phyloP scores from a whole-genome alignment of 2,888 invertebrate species.

The Laothoe populi region DNA sequence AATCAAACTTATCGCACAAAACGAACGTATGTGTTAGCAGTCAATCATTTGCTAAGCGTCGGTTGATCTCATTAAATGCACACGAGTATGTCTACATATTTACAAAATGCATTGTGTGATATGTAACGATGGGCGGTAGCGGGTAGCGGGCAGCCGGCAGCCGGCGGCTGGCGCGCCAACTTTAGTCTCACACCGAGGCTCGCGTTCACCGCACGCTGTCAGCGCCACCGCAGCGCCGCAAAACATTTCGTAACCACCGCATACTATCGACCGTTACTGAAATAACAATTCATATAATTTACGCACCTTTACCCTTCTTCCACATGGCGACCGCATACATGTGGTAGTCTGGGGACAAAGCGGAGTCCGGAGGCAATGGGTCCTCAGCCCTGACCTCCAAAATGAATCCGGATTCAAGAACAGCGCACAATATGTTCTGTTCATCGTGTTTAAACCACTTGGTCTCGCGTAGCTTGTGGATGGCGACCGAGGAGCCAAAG shows the following conservation, averaged over 20 bases:
- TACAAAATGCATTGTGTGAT: conserved; percentile 68
- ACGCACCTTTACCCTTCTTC: conserved; percentile 89
- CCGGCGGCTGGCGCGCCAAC: conserved; percentile 52
- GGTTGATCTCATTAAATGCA: conserved; percentile 49
- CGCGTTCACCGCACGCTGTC: conserved; percentile 54
- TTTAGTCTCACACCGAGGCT: conserved; percentile 59
- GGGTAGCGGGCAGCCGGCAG: no score
- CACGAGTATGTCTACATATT: conserved; percentile 54
- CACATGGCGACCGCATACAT: conserved; percentile 89
- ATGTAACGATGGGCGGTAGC: conserved; percentile 39
- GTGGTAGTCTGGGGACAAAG: conserved; percentile 80
- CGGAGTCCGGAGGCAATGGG: conserved; percentile 74
- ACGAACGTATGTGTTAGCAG: neutral
- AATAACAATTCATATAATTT: conserved; percentile 24
- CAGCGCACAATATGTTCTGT: conserved; percentile 88
- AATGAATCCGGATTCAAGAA: conserved; percentile 89
- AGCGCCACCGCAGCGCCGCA: conserved; percentile 46
- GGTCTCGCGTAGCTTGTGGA: conserved; percentile 89
- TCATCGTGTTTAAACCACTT: conserved; percentile 91
- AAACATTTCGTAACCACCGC: conserved; percentile 35
- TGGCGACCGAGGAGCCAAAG: conserved; percentile 88
- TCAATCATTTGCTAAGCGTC: conserved; percentile 40
- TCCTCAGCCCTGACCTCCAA: conserved; percentile 86
- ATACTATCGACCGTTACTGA: conserved; percentile 30
- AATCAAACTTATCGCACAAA: neutral